These are phyloP conservation scores for Bombus superbus DNA, from an alignment of 1,140 invertebrate species.

Conservation along the genomic window DNA sequence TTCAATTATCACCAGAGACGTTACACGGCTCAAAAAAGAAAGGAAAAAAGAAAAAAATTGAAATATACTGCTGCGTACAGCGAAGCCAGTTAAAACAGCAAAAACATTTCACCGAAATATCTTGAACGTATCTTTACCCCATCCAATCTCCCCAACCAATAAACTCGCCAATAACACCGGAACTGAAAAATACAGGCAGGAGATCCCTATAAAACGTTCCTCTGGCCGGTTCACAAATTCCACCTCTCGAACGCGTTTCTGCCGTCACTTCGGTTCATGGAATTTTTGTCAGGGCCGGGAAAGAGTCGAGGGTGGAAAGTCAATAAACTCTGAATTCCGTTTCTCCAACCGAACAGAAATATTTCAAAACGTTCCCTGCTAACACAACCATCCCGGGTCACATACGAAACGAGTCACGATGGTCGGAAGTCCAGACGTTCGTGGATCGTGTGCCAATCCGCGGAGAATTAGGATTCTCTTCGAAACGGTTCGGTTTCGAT, in stretches of 20 bases:
- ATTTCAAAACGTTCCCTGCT: neutral
- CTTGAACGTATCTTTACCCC: neutral
- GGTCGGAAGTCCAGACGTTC: slow-evolving; percentile 8
- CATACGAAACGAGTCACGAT: neutral
- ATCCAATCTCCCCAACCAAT: neutral
- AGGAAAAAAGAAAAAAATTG: no score
- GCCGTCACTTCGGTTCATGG: neutral
- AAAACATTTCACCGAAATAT: neutral
- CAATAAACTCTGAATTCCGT: neutral
- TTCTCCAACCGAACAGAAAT: neutral
- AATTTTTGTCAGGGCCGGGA: neutral
- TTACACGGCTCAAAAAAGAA: no score
- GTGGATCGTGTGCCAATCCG: neutral
- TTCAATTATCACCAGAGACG: no score
- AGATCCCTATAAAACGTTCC: neutral
- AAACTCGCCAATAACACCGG: neutral
- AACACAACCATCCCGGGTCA: neutral
- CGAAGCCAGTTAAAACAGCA: no score
- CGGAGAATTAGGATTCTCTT: slow-evolving; percentile 29
- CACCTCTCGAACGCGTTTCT: neutral
- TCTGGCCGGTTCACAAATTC: neutral
- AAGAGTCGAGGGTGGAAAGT: neutral
- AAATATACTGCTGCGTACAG: no score
- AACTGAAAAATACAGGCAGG: neutral
- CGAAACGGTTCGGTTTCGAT: slow-evolving; percentile 37